A percentile compares a stretch with the other conserved stretches of the same genome.
Evolutionary conservation across 2,888 invertebrate species (phyloP).

Genomic region (Drosophila hamatofila): DNA sequence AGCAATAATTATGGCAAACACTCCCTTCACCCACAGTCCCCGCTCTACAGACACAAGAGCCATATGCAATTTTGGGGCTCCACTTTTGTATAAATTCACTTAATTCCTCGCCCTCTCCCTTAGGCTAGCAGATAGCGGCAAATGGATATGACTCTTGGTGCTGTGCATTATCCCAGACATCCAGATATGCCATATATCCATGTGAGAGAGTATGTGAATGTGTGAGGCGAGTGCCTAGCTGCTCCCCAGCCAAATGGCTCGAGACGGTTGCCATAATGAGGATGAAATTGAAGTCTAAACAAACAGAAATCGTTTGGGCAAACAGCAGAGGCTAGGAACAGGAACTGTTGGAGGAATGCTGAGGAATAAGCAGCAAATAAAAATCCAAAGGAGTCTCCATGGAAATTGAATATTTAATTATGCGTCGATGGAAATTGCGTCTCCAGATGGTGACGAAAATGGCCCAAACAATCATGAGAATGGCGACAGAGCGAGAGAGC

Average conservation of each 20-base stretch:
- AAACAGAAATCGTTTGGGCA: slow-evolving; percentile 65
- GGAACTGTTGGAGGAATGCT: slow-evolving; percentile 13
- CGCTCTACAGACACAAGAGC: slow-evolving; percentile 20
- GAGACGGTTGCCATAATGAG: slow-evolving; percentile 63
- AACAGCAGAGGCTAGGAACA: slow-evolving; percentile 37
- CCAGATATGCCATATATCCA: slow-evolving; percentile 20
- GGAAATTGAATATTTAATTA: slow-evolving; percentile 78
- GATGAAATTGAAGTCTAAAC: slow-evolving; percentile 77
- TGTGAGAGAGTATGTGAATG: slow-evolving; percentile 31
- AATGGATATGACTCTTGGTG: slow-evolving; percentile 58
- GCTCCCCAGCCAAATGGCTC: slow-evolving; percentile 23
- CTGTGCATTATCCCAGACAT: slow-evolving; percentile 36
- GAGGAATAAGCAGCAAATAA: slow-evolving; percentile 53
- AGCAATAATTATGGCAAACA: slow-evolving; percentile 77
- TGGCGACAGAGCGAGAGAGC: not conserved
- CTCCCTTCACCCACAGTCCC: slow-evolving; percentile 24
- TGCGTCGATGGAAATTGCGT: slow-evolving; percentile 64
- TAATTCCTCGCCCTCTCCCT: slow-evolving; percentile 69
- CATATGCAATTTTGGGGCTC: slow-evolving; percentile 54
- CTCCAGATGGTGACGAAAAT: slow-evolving; percentile 71
- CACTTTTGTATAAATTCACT: slow-evolving; percentile 70
- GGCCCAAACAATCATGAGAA: slow-evolving; percentile 39
- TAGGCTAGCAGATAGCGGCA: slow-evolving; percentile 36
- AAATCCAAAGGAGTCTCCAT: slow-evolving; percentile 52
- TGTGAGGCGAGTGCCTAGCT: slow-evolving; percentile 23